These are phyloP conservation scores for Coreoperca whiteheadi DNA, from an alignment of 2,113 vertebrate species.

Conservation along the genomic window DNA sequence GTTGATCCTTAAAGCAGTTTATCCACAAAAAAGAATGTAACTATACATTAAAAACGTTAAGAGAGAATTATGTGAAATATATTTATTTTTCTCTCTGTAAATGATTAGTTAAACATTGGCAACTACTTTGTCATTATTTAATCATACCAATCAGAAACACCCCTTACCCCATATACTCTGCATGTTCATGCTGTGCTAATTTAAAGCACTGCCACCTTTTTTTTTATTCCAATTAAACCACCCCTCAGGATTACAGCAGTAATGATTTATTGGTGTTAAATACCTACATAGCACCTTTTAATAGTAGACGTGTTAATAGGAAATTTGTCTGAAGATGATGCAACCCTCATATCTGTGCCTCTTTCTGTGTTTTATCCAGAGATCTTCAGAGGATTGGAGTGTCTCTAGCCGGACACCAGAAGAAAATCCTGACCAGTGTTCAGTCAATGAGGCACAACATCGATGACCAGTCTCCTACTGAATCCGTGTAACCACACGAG, in stretches of 20 bases:
- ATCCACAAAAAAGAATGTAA: neutral
- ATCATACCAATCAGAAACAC: neutral
- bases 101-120: neutral
- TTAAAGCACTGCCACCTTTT: neutral
- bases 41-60: neutral
- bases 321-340: neutral
- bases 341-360: neutral
- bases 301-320: neutral
- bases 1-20: neutral
- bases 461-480: conserved; percentile 90
- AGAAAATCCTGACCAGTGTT: conserved; percentile 98
- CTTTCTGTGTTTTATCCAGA: conserved; percentile 77
- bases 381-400: conserved; percentile 97
- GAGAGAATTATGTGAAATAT: neutral
- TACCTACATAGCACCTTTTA: neutral
- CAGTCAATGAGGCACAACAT: conserved; percentile 93
- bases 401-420: conserved; percentile 96
- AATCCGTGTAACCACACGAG: conserved; percentile 67
- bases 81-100: neutral
- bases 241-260: neutral
- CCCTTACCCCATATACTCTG: neutral
- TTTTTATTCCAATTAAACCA: neutral
- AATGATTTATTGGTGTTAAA: conserved; percentile 11
- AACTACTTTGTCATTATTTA: neutral
- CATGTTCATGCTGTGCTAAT: neutral